Evolutionary conservation across 1,140 invertebrate species (phyloP).

Genomic region (Argopecten irradians): DNA sequence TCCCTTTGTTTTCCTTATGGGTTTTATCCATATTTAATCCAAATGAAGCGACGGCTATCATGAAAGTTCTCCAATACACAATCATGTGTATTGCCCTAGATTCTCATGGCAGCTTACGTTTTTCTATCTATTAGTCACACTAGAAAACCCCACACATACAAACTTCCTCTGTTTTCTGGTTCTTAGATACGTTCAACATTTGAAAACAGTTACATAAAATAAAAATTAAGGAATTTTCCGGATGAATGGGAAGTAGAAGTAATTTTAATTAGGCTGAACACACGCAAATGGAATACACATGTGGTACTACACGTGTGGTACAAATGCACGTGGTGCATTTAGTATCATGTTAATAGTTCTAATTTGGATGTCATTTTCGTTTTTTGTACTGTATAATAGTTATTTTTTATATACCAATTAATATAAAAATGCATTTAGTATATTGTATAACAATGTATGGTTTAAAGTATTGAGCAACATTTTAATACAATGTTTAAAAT

Average conservation of each 20-base stretch:
- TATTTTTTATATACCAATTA: too few species aligned
- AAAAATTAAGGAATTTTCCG: background rate
- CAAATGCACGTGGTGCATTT: background rate
- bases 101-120: background rate
- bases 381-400: too few species aligned
- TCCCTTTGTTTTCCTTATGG: background rate
- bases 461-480: too few species aligned
- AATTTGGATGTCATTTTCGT: too few species aligned
- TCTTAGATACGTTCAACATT: background rate
- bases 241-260: background rate
- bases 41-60: background rate
- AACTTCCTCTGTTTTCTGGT: background rate
- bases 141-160: background rate
- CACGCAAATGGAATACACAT: background rate
- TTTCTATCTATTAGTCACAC: background rate
- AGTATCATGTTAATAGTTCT: too few species aligned
- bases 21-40: background rate
- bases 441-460: too few species aligned
- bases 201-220: background rate
- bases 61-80: background rate
- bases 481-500: too few species aligned
- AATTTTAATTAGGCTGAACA: background rate
- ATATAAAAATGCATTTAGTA: too few species aligned
- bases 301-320: background rate
- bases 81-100: slow-evolving; percentile 12